Base-by-base conservation (phyloP, 2,797 vertebrate species). In the Silurus lanzhouensis region DNA sequence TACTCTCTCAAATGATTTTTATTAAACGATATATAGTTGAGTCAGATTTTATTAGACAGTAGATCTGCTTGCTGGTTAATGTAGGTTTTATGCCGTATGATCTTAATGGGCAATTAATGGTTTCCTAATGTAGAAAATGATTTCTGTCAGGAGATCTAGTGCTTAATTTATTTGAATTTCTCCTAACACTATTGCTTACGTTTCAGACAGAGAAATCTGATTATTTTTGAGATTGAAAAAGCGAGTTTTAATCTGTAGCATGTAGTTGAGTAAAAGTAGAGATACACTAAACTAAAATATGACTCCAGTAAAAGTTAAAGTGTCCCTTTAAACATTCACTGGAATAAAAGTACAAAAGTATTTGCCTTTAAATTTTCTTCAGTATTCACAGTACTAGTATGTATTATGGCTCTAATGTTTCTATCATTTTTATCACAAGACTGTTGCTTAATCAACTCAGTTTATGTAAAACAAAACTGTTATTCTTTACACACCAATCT, bases 11-110 rank as follows among this genome's bases (percentile, higher is more conserved):
- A n/a, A 72, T 52, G 48, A 52, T 52, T 52, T 52, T 52, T 52
- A 52, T 7, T 0, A 7, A 7, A 52, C 48, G 9, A 20, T 61
- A 20, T 61, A 64, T 64, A 25, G n/a, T 14, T 66, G 63, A n/a
- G 1, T 88, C 82, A 84, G 81, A 85, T 48, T 83, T 22, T 25
- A n/a, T 66, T 57, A 44, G 31, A 68, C 72, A 38, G 17, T 60
- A 12, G 52, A 71, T 80, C 19, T 79, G 83, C 82, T 88, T 83
- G 46, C 87, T 67, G 44, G 25, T 57, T 83, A 77, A 38, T 38
- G 27, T 77, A 60, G 75, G 57, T 77, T 77, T 57, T 31, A 64
- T 55, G 60, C 6, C 7, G 64, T 75, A 25, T 68, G 67, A 75
- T 75, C 15, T 6, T 72, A 0, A 1, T 25, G 7, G 15, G 61